Percentiles rank a stretch among this genome's conserved stretches.
Evolutionary conservation across 2,113 vertebrate genomes (phyloP).

Genomic region (Tupaia tana): DNA sequence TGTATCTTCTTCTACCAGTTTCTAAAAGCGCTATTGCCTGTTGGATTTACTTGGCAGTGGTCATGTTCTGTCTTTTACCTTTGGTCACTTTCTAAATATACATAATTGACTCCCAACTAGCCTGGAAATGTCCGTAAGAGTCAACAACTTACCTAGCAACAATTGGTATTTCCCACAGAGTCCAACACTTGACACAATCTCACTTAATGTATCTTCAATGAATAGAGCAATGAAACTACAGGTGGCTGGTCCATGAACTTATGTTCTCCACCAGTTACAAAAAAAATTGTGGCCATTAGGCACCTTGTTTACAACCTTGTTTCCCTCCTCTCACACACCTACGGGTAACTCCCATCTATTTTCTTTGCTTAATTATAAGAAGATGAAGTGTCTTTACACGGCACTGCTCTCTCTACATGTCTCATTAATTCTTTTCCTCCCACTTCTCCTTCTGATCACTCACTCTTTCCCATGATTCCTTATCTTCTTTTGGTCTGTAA

Average conservation of each 20-base stretch:
- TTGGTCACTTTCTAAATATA: neutral
- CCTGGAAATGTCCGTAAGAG: neutral
- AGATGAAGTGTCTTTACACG: neutral
- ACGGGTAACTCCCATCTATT: neutral
- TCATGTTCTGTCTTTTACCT: neutral
- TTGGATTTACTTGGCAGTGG: neutral
- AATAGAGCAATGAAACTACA: neutral
- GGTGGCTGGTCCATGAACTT: neutral
- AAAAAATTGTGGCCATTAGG: neutral
- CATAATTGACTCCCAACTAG: neutral
- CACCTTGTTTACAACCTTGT: neutral
- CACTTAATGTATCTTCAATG: neutral
- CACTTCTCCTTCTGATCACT: neutral
- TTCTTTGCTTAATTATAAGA: neutral
- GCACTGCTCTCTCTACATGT: neutral
- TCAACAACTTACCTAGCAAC: neutral
- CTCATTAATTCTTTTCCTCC: neutral
- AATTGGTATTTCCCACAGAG: neutral
- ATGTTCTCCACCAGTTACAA: neutral
- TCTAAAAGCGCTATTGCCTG: neutral
- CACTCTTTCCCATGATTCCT: neutral
- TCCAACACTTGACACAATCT: neutral
- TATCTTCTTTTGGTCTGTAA: neutral
- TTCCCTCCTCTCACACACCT: neutral
- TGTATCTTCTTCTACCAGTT: neutral